Base-by-base conservation (phyloP, 30 jellyfish, hydroid and myxozoan species). In the Mastigias papua region DNA sequence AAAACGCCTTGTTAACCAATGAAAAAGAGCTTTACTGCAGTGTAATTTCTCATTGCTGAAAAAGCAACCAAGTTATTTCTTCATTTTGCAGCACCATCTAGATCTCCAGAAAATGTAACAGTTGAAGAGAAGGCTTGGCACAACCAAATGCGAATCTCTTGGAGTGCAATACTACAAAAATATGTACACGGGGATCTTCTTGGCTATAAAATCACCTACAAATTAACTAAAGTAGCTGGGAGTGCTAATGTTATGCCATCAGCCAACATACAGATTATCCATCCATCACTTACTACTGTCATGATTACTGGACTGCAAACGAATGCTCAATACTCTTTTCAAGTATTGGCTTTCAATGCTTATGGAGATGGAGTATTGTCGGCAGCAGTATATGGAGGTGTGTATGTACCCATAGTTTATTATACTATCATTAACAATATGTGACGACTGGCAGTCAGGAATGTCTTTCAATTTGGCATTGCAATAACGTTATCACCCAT, bases 311-410 rank as follows among this genome's bases (percentile, higher is more conserved):
- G 78, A 8, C 46, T 85, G 65, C 76, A 85, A 57, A 82, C 88
- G 28, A 85, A 61, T 57, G 50, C 94, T 1, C 77, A 73, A 30
- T 85, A 85, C 73, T 32, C 63, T n/a, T 34, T 85, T 60, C 73
- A 34, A 21, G 65, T 88, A 7, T 70, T 88, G 63, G 97, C 88
- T 5, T 77, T 27, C 67, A 88, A 88, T 42, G 62, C 49, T 7
- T 49, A 48, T 27, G 97, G 97, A 20, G 97, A 88, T 48, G 97
- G 97, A 31, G 91, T 54, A 10, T 25, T 1, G 30, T 67, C 97
- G 0, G 42, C 28, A 2, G 20, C 64, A 1, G 5, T 28, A 0
- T 42, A 51, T 76, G 97, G 91, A 78, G 97, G 97, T 88, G 65
- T 26, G 65, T 9, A 51, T 28, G 86, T 19, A n/a, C n/a, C n/a